Evolutionary conservation across 1,140 invertebrate species (phyloP).

Genomic region (Alviniconcha marisindica): DNA sequence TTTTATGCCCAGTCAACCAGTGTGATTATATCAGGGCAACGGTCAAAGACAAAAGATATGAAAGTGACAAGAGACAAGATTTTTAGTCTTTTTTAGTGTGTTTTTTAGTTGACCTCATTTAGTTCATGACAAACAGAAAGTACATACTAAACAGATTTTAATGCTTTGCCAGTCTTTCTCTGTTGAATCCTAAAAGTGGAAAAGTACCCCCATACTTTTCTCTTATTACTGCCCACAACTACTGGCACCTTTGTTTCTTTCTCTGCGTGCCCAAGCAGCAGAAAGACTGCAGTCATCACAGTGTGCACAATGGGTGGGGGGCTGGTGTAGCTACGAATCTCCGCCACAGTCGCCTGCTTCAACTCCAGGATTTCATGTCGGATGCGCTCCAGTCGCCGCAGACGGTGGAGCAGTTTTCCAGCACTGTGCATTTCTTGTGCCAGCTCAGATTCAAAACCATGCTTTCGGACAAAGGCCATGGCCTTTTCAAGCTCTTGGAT

Average conservation of each 20-base stretch:
- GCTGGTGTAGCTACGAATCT: conserved; percentile 72
- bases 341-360: conserved; percentile 74
- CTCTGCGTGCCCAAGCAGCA: conserved; percentile 70
- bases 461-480: conserved; percentile 68
- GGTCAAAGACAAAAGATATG: too few species aligned
- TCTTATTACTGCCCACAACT: too few species aligned
- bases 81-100: too few species aligned
- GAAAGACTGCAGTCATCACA: conserved; percentile 72
- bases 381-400: conserved; percentile 70
- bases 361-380: conserved; percentile 73
- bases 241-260: conserved; percentile 74
- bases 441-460: conserved; percentile 69
- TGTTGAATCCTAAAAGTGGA: too few species aligned
- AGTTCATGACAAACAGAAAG: too few species aligned
- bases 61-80: too few species aligned
- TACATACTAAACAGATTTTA: too few species aligned
- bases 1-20: too few species aligned
- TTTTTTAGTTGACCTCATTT: too few species aligned
- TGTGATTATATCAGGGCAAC: too few species aligned
- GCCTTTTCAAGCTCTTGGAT: conserved; percentile 69
- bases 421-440: conserved; percentile 66
- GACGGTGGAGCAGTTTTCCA: conserved; percentile 59
- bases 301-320: conserved; percentile 70
- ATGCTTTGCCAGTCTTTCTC: too few species aligned
- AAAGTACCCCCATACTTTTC: too few species aligned